These are phyloP conservation scores for Bursaphelenchus mucronatus DNA, from an alignment of 1,140 invertebrate species.

Conservation along the genomic window DNA sequence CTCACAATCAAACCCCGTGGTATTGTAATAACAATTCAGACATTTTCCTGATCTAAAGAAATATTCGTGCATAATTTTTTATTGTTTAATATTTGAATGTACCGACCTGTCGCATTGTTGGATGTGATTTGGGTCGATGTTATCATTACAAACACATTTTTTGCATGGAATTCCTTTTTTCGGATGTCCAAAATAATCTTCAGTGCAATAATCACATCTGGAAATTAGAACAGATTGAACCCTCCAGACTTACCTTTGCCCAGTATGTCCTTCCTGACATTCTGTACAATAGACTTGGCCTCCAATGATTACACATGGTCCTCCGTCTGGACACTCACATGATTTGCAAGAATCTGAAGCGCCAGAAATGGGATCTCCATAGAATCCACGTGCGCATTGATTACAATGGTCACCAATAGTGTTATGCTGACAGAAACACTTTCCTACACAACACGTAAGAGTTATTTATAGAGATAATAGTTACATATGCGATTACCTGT, in stretches of 20 bases:
- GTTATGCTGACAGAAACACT: constrained; percentile 90
- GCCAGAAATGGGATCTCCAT: constrained; percentile 84
- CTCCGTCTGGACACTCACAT: constrained; percentile 87
- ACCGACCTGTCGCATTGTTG: constrained; percentile 75
- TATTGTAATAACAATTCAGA: constrained; percentile 91
- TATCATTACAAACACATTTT: constrained; percentile 85
- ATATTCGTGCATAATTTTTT: constrained; percentile 4
- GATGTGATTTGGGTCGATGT: constrained; percentile 87
- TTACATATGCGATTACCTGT: constrained; percentile 70
- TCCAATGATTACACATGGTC: constrained; percentile 82
- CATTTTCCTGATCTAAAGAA: constrained; percentile 76
- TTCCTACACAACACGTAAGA: constrained; percentile 63
- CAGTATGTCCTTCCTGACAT: constrained; percentile 84
- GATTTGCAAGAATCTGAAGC: constrained; percentile 79
- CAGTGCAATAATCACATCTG: constrained; percentile 80
- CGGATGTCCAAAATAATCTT: constrained; percentile 87
- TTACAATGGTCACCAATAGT: constrained; percentile 90
- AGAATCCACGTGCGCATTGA: constrained; percentile 82
- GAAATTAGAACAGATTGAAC: constrained; percentile 1
- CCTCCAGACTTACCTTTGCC: constrained; percentile 63
- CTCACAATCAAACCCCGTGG: constrained; percentile 76
- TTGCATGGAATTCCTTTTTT: constrained; percentile 71
- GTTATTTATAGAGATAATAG: constrained; percentile 42
- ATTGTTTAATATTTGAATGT: background rate
- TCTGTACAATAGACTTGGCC: constrained; percentile 81